phyloP scores from a whole-genome alignment of 2,113 vertebrate species.

The Pipra filicauda region DNA sequence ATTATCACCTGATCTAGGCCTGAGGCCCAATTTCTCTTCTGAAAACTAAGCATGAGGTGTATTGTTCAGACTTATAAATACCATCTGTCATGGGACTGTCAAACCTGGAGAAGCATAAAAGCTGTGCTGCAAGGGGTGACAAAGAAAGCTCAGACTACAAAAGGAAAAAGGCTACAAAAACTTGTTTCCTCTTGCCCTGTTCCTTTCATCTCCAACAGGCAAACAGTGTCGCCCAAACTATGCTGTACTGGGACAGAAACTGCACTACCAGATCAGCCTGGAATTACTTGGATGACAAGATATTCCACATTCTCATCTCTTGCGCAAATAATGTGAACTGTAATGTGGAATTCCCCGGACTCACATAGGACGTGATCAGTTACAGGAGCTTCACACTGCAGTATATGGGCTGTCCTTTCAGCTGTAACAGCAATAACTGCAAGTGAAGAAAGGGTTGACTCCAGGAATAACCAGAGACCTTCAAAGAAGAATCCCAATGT shows the following conservation, averaged over 20 bases:
- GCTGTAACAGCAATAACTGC: not conserved
- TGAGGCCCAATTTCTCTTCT: not conserved
- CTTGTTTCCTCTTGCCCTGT: not conserved
- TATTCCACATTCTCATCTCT: constrained; percentile 43
- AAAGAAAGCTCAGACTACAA: not conserved
- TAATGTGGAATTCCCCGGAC: not conserved
- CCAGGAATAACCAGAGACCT: not conserved
- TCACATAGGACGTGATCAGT: rapidly evolving
- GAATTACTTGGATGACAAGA: not conserved
- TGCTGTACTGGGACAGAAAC: rapidly evolving
- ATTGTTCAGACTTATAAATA: not conserved
- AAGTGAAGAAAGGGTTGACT: rapidly evolving
- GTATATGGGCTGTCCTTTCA: no score
- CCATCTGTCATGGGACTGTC: not conserved
- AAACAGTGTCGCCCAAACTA: not conserved
- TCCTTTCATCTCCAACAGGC: not conserved
- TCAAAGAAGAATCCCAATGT: rapidly evolving
- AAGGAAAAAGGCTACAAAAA: not conserved
- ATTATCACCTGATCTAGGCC: not conserved
- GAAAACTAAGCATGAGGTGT: not conserved
- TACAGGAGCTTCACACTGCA: not conserved
- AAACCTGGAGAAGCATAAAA: not conserved
- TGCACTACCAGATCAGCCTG: not conserved
- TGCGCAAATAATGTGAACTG: not conserved
- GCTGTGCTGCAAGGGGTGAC: not conserved